Conservation (phyloP, 1,140 invertebrate species). For the Orchestia grillus region DNA sequence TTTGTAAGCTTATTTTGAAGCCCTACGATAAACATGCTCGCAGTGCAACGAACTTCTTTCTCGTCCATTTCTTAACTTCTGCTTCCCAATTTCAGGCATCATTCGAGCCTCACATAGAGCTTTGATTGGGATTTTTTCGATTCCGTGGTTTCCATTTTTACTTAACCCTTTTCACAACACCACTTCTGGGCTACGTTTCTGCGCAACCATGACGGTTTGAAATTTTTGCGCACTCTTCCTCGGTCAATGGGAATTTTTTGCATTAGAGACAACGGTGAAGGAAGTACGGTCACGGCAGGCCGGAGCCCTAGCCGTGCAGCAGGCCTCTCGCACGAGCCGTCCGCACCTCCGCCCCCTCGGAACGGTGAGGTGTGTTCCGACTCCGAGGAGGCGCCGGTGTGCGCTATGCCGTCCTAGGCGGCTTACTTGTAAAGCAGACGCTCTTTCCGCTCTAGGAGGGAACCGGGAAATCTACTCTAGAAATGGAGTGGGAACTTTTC, state of each 20-base stretch:
- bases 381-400: background rate
- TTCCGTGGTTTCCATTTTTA: background rate
- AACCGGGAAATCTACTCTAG: background rate
- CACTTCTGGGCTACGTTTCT: background rate
- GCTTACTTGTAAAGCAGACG: background rate
- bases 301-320: background rate
- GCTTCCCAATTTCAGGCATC: background rate
- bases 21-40: too few species aligned
- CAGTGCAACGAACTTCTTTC: background rate
- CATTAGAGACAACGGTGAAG: background rate
- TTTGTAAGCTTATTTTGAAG: too few species aligned
- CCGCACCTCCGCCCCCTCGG: background rate
- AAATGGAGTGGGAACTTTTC: background rate
- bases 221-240: background rate
- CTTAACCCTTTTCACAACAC: background rate
- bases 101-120: background rate
- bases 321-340: background rate
- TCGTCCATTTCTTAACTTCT: background rate
- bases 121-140: background rate
- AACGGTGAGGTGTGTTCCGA: background rate
- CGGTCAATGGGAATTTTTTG: background rate
- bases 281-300: background rate
- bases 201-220: background rate
- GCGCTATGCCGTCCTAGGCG: too few species aligned
- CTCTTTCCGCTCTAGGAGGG: background rate